Base-by-base conservation (phyloP, 2,888 invertebrate genomes). In the Augiades crinisus region DNA sequence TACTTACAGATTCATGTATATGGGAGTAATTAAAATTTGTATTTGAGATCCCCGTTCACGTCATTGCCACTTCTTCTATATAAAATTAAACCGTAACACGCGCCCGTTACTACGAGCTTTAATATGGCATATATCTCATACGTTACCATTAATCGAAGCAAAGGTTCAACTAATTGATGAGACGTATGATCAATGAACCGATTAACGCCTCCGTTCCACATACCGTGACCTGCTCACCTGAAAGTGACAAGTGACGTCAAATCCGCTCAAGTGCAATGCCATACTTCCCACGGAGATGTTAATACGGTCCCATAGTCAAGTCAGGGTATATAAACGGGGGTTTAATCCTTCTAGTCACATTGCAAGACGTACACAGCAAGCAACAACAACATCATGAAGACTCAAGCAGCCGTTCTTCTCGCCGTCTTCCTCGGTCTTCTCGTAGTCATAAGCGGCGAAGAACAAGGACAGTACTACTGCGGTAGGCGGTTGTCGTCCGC, bases 401-500 rank as follows among this genome's bases (percentile, higher is more conserved):
- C 36, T 36, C n/a, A n/a, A n/a, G 6, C 16, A 12, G 38, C 21
- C 24, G 21, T 49, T 6, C 24, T 41, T 12, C 5, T 50, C 5
- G 8, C 34, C 2, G 34, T 34, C 13, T 50, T 22, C 14, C 2
- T 43, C 17, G 17, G 43, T 12, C 19, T 43, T 30, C 19, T 43
- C 12, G 30, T 12, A 5, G 34, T 38, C 17, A 34, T 52, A 1
- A 30, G 31, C 5, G 24, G 44, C 33, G 45, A 57, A 22, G 55
- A 53, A 5, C 41, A 55, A 12, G 55, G 47, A 1, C 59, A 61
- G 27, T 41, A 54, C 1, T 63, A 63, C 31, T 63, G 62, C 14
- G 63, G 62, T 1, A 54, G 63, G 21, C 43, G 54, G 1, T 31
- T 74, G 13, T 60, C 71, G 0, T 43, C 33, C 0, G 53, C 59